These are phyloP conservation scores for Pantherophis vulpinus DNA, from an alignment of 2,797 vertebrate genomes.

Conservation along the genomic window DNA sequence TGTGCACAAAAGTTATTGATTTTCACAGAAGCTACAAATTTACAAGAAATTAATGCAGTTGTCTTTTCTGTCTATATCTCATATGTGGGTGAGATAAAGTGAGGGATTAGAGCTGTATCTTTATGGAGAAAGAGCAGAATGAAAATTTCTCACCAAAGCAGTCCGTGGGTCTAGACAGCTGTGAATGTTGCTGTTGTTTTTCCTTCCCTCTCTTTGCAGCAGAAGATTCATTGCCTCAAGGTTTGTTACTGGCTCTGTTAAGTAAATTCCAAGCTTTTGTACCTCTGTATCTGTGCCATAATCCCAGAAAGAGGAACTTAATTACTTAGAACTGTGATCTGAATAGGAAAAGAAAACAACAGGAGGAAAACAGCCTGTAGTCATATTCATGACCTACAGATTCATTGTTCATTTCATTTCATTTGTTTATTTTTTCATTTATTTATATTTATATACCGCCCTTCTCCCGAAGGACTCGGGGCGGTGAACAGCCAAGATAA, in stretches of 20 bases:
- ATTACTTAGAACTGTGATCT: constrained; percentile 46
- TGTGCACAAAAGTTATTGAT: background rate
- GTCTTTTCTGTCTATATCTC: background rate
- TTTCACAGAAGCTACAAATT: background rate
- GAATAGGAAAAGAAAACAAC: constrained; percentile 58
- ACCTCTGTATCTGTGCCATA: background rate
- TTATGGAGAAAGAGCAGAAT: background rate
- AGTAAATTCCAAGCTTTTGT: constrained; percentile 8
- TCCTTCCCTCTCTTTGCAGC: constrained; percentile 24
- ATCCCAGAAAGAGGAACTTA: constrained; percentile 50
- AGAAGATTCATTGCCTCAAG: constrained; percentile 22
- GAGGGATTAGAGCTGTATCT: constrained; percentile 17
- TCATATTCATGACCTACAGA: constrained; percentile 69
- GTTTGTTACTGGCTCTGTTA: constrained; percentile 45
- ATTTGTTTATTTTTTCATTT: too few species aligned
- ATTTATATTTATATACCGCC: too few species aligned
- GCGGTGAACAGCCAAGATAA: too few species aligned
- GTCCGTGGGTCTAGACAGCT: constrained; percentile 34
- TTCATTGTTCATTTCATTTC: constrained; percentile 26
- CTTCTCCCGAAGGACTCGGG: too few species aligned
- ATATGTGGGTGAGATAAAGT: constrained; percentile 32
- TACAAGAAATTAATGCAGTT: background rate
- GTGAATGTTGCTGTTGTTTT: constrained; percentile 13
- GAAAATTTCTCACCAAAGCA: constrained; percentile 40
- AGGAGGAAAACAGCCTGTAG: constrained; percentile 59